phyloP scores from a whole-genome alignment of 2,797 vertebrate genomes.

The Ciconia nigra region DNA sequence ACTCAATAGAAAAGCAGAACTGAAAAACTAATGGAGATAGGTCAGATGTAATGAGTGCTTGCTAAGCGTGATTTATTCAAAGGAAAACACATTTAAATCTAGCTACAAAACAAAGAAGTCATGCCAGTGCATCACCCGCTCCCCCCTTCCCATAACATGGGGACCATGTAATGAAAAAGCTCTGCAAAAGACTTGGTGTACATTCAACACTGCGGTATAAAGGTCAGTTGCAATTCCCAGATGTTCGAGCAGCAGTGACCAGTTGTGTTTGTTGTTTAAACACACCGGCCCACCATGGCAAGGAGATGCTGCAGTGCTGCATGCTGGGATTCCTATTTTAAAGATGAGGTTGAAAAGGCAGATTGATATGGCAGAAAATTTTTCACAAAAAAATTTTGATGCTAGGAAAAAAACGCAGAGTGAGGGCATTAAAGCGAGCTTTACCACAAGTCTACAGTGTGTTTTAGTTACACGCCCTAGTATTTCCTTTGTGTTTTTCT shows the following conservation, averaged over 20 bases:
- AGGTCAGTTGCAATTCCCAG: not conserved
- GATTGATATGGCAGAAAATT: not conserved
- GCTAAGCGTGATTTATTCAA: not conserved
- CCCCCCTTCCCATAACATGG: not conserved
- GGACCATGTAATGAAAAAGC: not conserved
- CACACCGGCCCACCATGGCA: not conserved
- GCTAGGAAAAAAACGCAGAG: not conserved
- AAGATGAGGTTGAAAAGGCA: not conserved
- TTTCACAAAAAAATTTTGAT: not conserved
- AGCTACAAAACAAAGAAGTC: not conserved
- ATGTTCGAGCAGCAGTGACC: not conserved
- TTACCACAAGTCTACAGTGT: not conserved
- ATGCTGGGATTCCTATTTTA: not conserved
- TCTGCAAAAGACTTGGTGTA: not conserved
- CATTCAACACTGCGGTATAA: accelerated
- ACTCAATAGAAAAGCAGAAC: not conserved
- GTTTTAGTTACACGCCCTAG: not conserved
- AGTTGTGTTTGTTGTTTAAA: not conserved
- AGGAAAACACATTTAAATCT: not conserved
- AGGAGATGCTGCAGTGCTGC: not conserved
- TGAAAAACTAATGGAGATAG: not conserved
- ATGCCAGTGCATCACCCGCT: not conserved
- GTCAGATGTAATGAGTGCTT: accelerated
- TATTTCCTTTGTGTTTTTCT: not conserved
- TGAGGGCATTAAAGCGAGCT: not conserved